Conservation (phyloP, 2,113 vertebrate genomes). For the Pachypanchax playfairii region DNA sequence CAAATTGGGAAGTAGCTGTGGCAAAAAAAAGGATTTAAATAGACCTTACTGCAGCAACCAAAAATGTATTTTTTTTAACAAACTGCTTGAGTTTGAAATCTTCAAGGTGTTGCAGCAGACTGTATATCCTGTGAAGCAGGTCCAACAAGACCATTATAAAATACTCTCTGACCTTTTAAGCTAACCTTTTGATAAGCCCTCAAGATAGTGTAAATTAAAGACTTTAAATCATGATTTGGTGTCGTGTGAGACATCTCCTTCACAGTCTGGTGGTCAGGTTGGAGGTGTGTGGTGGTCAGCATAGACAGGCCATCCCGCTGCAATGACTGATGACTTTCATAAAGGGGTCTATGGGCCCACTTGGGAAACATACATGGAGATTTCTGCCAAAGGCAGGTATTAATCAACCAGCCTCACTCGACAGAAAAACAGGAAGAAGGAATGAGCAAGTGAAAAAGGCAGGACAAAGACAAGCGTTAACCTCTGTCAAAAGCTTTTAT, state of each 20-base stretch:
- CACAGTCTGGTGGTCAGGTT: constrained; percentile 86
- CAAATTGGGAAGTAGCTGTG: constrained; percentile 13
- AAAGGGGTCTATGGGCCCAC: constrained; percentile 83
- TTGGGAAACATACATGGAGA: constrained; percentile 86
- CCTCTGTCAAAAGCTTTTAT: constrained; percentile 19
- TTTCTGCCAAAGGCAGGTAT: constrained; percentile 83
- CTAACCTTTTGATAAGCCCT: constrained; percentile 76
- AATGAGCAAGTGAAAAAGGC: constrained; percentile 22
- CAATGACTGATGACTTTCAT: constrained; percentile 95
- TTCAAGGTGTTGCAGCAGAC: constrained; percentile 7
- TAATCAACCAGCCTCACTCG: constrained; percentile 61
- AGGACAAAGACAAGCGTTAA: constrained; percentile 13
- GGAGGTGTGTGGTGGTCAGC: constrained; percentile 76
- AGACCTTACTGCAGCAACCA: constrained; percentile 31
- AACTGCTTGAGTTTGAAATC: constrained; percentile 13
- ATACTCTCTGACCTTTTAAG: constrained; percentile 53
- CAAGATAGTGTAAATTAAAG: constrained; percentile 92
- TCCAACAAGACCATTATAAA: constrained; percentile 61
- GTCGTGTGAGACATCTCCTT: constrained; percentile 88
- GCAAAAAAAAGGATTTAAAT: constrained; percentile 26
- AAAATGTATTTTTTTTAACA: not conserved
- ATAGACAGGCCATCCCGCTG: constrained; percentile 89
- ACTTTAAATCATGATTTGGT: constrained; percentile 93
- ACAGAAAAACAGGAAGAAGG: constrained; percentile 26
- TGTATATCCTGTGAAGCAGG: constrained; percentile 23